Evolutionary conservation across 2,113 vertebrate genomes (phyloP).

Genomic region (Passer domesticus): DNA sequence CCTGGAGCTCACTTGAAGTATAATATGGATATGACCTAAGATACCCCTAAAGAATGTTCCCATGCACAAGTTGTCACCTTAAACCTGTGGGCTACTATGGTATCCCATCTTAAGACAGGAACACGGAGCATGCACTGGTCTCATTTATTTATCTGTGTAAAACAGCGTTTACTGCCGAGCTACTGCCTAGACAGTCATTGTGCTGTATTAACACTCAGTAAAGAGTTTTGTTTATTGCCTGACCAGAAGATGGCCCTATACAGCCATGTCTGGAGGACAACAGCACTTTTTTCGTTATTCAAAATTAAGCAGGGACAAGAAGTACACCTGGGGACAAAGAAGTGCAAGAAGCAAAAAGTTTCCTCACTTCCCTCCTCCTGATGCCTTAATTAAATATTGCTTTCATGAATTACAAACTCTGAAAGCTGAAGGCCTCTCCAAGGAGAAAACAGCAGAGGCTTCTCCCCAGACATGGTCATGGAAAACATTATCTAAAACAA

Average conservation of each 20-base stretch:
- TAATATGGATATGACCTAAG: background rate
- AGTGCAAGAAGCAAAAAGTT: background rate
- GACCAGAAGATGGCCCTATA: constrained; percentile 17
- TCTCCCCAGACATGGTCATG: background rate
- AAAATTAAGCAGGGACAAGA: background rate
- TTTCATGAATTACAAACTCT: background rate
- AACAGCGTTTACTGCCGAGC: background rate
- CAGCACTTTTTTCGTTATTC: background rate
- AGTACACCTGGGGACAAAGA: background rate
- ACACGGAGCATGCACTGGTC: background rate
- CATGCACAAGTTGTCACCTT: background rate
- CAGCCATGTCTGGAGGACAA: background rate
- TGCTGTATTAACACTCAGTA: background rate
- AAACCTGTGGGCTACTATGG: background rate
- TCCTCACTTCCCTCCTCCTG: background rate
- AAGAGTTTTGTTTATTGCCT: constrained; percentile 2
- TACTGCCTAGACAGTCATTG: background rate
- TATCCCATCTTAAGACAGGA: background rate
- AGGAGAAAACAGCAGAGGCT: background rate
- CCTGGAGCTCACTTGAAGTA: background rate
- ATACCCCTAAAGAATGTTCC: background rate
- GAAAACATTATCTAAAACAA: background rate
- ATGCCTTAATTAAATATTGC: background rate
- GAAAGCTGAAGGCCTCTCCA: background rate
- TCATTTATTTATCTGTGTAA: background rate